Evolutionary conservation across 2,797 vertebrate genomes (phyloP).

Genomic region (Knipowitschia caucasica): DNA sequence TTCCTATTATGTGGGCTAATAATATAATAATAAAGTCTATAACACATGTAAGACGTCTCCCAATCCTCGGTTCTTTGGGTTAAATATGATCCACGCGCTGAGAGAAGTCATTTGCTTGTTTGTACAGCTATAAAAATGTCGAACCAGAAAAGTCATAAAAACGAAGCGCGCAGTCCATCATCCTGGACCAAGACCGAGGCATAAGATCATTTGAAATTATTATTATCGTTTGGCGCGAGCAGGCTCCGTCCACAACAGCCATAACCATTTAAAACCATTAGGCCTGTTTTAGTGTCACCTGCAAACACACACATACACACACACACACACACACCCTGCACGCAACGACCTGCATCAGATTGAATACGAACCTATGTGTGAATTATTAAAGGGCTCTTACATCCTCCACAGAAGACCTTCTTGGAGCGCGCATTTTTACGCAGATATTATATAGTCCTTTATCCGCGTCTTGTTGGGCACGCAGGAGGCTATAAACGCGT

Average conservation of each 20-base stretch:
- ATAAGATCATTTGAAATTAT: conserved; percentile 81
- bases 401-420: conserved; percentile 10
- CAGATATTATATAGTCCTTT: conserved; percentile 43
- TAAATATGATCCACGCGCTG: conserved; percentile 69
- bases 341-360: conserved; percentile 10
- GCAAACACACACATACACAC: not conserved
- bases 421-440: conserved; percentile 11
- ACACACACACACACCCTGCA: not conserved
- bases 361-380: not conserved
- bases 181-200: conserved; percentile 63
- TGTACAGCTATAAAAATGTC: conserved; percentile 88
- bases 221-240: conserved; percentile 66
- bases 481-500: conserved; percentile 3
- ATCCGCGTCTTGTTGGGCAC: conserved; percentile 25
- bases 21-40: too few species aligned
- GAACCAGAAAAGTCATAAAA: conserved; percentile 91
- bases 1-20: too few species aligned
- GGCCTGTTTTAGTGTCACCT: too few species aligned
- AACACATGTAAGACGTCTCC: too few species aligned
- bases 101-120: conserved; percentile 89
- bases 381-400: conserved; percentile 17
- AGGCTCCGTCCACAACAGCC: not conserved
- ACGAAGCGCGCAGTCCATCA: conserved; percentile 89
- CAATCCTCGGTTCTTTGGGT: conserved; percentile 26
- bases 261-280: too few species aligned